Conservation (phyloP, 2,797 vertebrate species). For the Huso huso region DNA sequence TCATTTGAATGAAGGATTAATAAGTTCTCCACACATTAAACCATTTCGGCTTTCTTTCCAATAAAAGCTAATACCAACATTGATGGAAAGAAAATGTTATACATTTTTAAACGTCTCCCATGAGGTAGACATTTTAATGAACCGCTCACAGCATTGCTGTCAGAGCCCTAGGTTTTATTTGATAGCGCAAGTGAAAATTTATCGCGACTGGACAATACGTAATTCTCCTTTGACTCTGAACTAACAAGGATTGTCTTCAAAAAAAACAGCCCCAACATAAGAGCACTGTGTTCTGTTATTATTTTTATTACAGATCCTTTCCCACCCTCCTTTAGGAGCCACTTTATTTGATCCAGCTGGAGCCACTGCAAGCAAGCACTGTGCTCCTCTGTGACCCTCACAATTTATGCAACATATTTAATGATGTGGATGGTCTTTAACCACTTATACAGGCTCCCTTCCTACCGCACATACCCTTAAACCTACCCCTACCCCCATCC, state of each 20-base stretch:
- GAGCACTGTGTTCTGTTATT: constrained; percentile 46
- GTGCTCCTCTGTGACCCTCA: constrained; percentile 37
- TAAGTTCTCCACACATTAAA: constrained; percentile 19
- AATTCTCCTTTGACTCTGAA: constrained; percentile 45
- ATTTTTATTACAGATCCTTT: constrained; percentile 38
- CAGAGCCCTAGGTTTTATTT: constrained; percentile 36
- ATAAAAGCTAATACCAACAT: constrained; percentile 18
- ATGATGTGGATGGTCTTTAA: constrained; percentile 36
- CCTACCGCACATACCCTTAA: constrained; percentile 15
- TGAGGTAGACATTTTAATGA: constrained; percentile 60
- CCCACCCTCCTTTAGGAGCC: constrained; percentile 41
- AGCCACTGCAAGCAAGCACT: constrained; percentile 40
- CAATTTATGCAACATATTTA: constrained; percentile 46
- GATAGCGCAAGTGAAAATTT: constrained; percentile 44
- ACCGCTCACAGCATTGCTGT: constrained; percentile 53
- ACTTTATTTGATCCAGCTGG: constrained; percentile 51
- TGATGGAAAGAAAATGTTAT: constrained; percentile 45
- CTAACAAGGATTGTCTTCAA: constrained; percentile 59
- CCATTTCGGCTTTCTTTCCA: constrained; percentile 15
- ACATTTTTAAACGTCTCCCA: constrained; percentile 59
- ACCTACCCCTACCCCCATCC: not conserved
- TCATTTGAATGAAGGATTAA: constrained; percentile 6
- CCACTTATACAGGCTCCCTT: constrained; percentile 24
- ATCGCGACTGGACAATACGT: constrained; percentile 49
- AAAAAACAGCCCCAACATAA: constrained; percentile 40